Conservation (phyloP, 1,140 invertebrate species). For the Planococcus citri region DNA sequence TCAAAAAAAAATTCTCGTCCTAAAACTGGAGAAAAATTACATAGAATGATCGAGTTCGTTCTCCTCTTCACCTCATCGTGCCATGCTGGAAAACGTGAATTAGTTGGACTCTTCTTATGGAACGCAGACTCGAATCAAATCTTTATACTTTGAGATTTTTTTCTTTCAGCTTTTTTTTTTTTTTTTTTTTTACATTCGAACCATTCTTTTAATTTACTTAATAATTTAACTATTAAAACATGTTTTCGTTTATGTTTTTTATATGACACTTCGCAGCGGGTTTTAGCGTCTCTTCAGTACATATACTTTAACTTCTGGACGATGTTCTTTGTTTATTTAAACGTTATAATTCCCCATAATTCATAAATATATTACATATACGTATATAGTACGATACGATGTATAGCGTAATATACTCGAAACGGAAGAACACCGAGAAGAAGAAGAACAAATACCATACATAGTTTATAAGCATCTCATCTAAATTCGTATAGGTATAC, state of each 20-base stretch:
- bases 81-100: too few species aligned
- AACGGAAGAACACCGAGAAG: too few species aligned
- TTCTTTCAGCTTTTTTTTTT: neutral
- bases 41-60: too few species aligned
- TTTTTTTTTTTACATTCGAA: neutral
- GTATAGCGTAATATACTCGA: too few species aligned
- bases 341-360: slow-evolving; percentile 13
- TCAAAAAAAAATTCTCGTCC: neutral
- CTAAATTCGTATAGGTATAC: too few species aligned
- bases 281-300: slow-evolving; percentile 3
- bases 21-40: too few species aligned
- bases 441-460: too few species aligned
- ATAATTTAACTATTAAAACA: slow-evolving; percentile 19
- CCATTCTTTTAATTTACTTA: slow-evolving; percentile 18
- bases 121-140: neutral
- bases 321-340: slow-evolving; percentile 14
- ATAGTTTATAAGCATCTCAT: too few species aligned
- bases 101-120: too few species aligned
- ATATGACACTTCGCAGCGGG: slow-evolving; percentile 16
- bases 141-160: neutral
- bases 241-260: slow-evolving; percentile 19
- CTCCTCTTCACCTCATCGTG: too few species aligned
- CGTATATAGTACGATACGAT: too few species aligned
- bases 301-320: slow-evolving; percentile 1
- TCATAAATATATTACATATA: neutral